Conservation (phyloP, 2,113 vertebrate species). For the Colossoma macropomum region DNA sequence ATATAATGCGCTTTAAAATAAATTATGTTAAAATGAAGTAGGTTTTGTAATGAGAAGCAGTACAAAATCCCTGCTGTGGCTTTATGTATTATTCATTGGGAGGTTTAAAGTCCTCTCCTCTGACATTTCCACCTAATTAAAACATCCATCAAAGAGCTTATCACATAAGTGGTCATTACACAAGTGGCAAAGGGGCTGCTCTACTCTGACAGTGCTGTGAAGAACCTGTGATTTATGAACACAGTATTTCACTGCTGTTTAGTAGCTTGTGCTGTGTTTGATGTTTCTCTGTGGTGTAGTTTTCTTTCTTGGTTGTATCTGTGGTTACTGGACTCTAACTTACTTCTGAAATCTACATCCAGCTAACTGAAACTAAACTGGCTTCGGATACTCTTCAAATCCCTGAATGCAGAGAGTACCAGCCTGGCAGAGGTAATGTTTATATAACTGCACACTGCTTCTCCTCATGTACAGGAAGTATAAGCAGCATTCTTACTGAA, state of each 20-base stretch:
- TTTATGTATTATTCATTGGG: not conserved
- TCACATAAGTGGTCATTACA: not conserved
- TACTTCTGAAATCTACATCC: too few species aligned
- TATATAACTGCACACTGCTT: too few species aligned
- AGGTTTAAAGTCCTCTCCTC: not conserved
- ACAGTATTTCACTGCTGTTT: not conserved
- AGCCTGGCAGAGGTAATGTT: too few species aligned
- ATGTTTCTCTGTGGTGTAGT: not conserved
- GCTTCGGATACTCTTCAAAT: too few species aligned
- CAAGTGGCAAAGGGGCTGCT: not conserved
- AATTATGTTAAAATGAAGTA: too few species aligned
- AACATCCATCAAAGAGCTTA: slow-evolving; percentile 1
- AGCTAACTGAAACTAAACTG: too few species aligned
- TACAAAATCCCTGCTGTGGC: not conserved
- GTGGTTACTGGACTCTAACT: too few species aligned
- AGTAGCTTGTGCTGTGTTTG: not conserved
- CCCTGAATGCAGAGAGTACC: too few species aligned
- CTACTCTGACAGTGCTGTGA: not conserved
- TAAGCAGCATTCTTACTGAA: too few species aligned
- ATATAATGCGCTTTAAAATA: too few species aligned
- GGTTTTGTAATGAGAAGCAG: too few species aligned
- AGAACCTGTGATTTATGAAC: not conserved
- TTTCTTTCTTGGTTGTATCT: not conserved
- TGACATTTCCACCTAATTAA: not conserved
- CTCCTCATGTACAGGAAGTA: too few species aligned